Base-by-base conservation (phyloP, 2,888 invertebrate genomes). In the Gymnosoma rotundatum region DNA sequence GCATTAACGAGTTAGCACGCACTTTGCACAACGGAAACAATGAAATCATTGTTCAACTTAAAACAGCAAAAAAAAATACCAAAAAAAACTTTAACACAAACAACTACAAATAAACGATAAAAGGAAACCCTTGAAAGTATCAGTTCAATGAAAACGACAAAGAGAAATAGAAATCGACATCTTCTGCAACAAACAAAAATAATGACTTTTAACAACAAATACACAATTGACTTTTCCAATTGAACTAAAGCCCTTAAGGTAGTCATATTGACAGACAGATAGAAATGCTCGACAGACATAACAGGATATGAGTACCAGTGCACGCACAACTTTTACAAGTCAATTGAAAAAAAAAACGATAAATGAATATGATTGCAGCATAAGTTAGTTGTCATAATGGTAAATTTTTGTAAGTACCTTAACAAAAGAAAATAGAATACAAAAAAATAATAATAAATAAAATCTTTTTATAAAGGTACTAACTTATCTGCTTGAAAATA, bases 11-110 rank as follows among this genome's bases (percentile, higher is more conserved):
- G 74, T 78, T 69, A 66, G 16, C 84, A 84, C 84, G 84, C 84
- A 84, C 70, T 84, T 81, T 74, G 54, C 69, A 70, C 60, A 84
- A 81, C 84, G 81, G 84, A 81, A 84, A 84, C 81, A 84, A 74
- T 81, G 84, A 74, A 70, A 84, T 81, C 60, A 21, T 58, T 67
- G 60, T 81, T 78, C 25, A 70, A 42, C 21, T 36, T 36, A 52
- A 63, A 18, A 52, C 54, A 66, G n/a, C 7, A 0, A 64, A 14
- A 18, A 61, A 83, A 75, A 66, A 78, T 32, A 66, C 7, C n/a
- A n/a, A n/a, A n/a, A n/a, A n/a, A 12, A 12, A 56, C 69, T 64
- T 75, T 70, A 52, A 52, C 20, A 66, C 58, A 60, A 60, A 83
- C 58, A 74, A 32, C 32, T 32, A 0, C 63, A 56, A 61, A 45